Evolutionary conservation across 2,797 vertebrate genomes (phyloP).

Genomic region (Numenius phaeopus): DNA sequence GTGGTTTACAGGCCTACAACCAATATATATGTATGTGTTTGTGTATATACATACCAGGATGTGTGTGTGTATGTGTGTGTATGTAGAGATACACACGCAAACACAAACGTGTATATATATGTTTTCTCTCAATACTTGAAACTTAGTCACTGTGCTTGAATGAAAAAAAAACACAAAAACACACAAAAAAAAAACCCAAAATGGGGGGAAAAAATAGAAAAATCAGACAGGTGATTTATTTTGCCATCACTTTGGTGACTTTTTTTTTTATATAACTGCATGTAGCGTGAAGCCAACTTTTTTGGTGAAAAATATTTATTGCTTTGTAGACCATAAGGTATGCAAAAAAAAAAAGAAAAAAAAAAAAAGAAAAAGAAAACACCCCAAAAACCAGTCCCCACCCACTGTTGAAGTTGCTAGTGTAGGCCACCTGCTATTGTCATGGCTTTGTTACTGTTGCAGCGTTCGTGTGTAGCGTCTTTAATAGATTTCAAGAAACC

Average conservation of each 20-base stretch:
- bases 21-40: constrained; percentile 59
- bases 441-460: constrained; percentile 40
- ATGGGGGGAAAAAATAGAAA: not conserved
- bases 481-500: constrained; percentile 55
- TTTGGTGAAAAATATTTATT: constrained; percentile 89
- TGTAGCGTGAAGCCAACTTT: constrained; percentile 80
- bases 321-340: constrained; percentile 78
- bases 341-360: not conserved
- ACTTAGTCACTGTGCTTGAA: constrained; percentile 80
- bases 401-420: constrained; percentile 33
- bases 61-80: constrained; percentile 27
- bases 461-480: constrained; percentile 49
- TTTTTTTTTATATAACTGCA: constrained; percentile 74
- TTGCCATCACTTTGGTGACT: constrained; percentile 69
- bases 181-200: not conserved
- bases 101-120: constrained; percentile 59
- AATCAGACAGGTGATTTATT: constrained; percentile 36
- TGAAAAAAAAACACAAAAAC: not conserved
- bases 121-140: constrained; percentile 84
- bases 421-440: not conserved
- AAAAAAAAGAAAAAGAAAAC: not conserved
- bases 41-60: constrained; percentile 49
- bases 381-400: not conserved
- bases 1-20: constrained; percentile 66
- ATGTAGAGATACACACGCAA: constrained; percentile 4